phyloP scores from a whole-genome alignment of 1,140 invertebrate genomes.

The Leptopilina boulardi region DNA sequence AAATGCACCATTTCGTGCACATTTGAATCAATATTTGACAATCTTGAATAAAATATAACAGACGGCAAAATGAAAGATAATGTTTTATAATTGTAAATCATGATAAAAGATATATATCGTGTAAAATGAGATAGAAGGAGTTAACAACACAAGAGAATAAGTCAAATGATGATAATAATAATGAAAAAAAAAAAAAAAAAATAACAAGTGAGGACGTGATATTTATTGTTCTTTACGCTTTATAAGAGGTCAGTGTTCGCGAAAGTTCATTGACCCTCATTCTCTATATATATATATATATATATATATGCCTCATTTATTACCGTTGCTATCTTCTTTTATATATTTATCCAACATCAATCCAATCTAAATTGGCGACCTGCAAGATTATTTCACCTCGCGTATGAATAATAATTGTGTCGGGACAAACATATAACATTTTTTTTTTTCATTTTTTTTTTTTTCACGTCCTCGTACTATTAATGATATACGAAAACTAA shows the following conservation, averaged over 20 bases:
- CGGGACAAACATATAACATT: not conserved
- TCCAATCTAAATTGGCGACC: not conserved
- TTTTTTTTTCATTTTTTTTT: not conserved
- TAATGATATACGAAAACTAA: conserved; percentile 7
- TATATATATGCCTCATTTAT: not conserved
- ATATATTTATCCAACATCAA: conserved; percentile 18
- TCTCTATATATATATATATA: too few species aligned
- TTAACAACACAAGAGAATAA: not conserved
- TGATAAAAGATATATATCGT: not conserved
- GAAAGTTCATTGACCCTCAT: conserved; percentile 13
- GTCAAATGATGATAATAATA: too few species aligned
- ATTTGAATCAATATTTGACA: conserved; percentile 1
- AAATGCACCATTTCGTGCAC: not conserved
- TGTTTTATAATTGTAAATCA: not conserved
- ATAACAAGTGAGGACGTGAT: not conserved
- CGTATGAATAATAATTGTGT: conserved; percentile 20
- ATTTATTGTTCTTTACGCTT: conserved; percentile 16
- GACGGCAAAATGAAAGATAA: too few species aligned
- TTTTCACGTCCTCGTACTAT: not conserved
- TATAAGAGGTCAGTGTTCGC: conserved; percentile 16
- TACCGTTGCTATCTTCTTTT: conserved; percentile 17
- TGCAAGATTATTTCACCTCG: not conserved
- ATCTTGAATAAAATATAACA: not conserved
- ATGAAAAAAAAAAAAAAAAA: not conserved
- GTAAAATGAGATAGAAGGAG: conserved; percentile 9